Evolutionary conservation across 2,113 vertebrate genomes (phyloP).

Genomic region (Actenoides lindsayi): DNA sequence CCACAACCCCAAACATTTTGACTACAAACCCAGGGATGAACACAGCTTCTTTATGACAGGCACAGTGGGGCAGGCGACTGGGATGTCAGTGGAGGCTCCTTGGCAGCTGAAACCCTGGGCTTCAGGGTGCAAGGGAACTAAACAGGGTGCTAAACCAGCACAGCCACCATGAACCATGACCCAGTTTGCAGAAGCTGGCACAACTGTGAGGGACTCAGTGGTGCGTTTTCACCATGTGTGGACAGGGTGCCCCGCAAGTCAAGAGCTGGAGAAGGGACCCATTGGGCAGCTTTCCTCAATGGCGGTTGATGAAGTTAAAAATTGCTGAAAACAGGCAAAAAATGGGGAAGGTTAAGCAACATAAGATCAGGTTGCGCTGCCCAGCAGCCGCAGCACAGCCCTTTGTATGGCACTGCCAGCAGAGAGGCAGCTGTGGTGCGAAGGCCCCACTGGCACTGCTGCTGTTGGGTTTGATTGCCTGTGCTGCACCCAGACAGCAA

Average conservation of each 20-base stretch:
- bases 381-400: neutral
- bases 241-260: neutral
- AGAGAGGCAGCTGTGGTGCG: neutral
- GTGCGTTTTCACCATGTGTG: rapidly evolving
- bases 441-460: neutral
- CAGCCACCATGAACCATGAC: rapidly evolving
- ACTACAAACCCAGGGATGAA: neutral
- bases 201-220: rapidly evolving
- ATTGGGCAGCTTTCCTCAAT: neutral
- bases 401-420: neutral
- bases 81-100: neutral
- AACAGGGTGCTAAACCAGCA: neutral
- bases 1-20: neutral
- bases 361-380: neutral
- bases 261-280: neutral
- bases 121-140: neutral
- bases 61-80: neutral
- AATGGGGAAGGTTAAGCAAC: neutral
- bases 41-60: neutral
- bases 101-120: neutral
- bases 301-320: neutral
- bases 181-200: neutral
- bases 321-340: neutral
- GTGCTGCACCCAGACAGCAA: neutral
- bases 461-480: neutral